phyloP scores from a whole-genome alignment of 2,113 vertebrate species.

The Hiodon tergisus region DNA sequence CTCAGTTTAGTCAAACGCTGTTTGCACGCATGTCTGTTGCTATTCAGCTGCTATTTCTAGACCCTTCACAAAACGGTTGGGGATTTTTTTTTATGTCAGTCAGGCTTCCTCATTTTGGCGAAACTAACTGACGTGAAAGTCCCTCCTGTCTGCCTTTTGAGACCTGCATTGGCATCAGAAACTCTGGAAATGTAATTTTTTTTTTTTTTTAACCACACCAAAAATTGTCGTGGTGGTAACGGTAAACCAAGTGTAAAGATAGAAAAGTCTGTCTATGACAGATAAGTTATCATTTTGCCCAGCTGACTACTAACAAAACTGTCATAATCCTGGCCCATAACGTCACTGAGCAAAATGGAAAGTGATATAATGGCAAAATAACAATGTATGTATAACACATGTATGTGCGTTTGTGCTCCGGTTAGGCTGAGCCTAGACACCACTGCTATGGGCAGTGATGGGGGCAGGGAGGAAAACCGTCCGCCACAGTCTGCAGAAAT shows the following conservation, averaged over 20 bases:
- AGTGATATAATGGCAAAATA: neutral
- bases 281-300: too few relatives aligned
- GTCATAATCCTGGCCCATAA: neutral
- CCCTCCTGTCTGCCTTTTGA: too few relatives aligned
- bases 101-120: neutral
- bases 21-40: neutral
- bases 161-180: too few relatives aligned
- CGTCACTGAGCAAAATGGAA: neutral
- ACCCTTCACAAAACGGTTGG: neutral
- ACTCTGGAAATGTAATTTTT: neutral
- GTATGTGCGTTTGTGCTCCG: neutral
- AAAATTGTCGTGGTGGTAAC: neutral
- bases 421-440: constrained; percentile 75
- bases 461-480: constrained; percentile 57
- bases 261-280: neutral
- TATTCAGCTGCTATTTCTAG: neutral
- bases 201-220: neutral
- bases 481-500: constrained; percentile 32
- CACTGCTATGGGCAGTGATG: constrained; percentile 61
- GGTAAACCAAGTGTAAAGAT: neutral
- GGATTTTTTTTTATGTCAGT: too few relatives aligned
- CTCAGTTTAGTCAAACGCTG: neutral
- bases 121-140: neutral
- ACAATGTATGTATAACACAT: too few relatives aligned
- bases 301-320: neutral